Evolutionary conservation across 2,888 invertebrate genomes (phyloP).

Genomic region (Cancer borealis): DNA sequence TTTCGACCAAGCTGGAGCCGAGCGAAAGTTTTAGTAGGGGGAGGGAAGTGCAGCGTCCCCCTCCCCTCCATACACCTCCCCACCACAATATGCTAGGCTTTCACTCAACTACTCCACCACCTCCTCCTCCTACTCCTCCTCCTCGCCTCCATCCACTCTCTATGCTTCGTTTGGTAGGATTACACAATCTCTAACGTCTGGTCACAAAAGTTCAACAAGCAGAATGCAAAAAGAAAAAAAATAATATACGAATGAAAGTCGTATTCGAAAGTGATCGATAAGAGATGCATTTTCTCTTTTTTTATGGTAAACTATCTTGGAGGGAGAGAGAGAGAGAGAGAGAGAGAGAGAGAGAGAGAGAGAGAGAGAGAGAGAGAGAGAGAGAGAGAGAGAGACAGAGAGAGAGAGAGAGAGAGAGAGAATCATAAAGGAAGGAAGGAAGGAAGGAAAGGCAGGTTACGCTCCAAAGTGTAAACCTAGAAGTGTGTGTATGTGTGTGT

Average conservation of each 20-base stretch:
- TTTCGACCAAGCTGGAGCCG: slow-evolving; percentile 20
- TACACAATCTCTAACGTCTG: background rate
- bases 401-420: slow-evolving; percentile 57
- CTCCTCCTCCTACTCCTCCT: background rate
- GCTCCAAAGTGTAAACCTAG: slow-evolving; percentile 4
- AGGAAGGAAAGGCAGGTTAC: background rate
- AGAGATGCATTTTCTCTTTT: slow-evolving; percentile 33
- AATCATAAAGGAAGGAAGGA: background rate
- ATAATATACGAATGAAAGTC: background rate
- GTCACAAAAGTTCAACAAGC: background rate
- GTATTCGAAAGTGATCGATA: slow-evolving; percentile 1
- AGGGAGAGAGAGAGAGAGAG: background rate
- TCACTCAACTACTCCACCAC: slow-evolving; percentile 38
- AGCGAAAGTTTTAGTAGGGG: slow-evolving; percentile 47
- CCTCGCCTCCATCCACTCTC: slow-evolving; percentile 18
- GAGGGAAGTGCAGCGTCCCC: slow-evolving; percentile 32
- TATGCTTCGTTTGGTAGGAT: background rate
- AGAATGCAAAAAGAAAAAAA: background rate
- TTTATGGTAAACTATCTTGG: background rate
- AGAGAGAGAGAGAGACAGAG: slow-evolving; percentile 53
- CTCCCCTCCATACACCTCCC: background rate
- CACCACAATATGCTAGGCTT: slow-evolving; percentile 34
- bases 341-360: background rate
- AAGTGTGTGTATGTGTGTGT: slow-evolving; percentile 50
- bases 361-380: slow-evolving; percentile 28